phyloP scores from a whole-genome alignment of 2,888 invertebrate genomes.

The Diogma glabrata region DNA sequence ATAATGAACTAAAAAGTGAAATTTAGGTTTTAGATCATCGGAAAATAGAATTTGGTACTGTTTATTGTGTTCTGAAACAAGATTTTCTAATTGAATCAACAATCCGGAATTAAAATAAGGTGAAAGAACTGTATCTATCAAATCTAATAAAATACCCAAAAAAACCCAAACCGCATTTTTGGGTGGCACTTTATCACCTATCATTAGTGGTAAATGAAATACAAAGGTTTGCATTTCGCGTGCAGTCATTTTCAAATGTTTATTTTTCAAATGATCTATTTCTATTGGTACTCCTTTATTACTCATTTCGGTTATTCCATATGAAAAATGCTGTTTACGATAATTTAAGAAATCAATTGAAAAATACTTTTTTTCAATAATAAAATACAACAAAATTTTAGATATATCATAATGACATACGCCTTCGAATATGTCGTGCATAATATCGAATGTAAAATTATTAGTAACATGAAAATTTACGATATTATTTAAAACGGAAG shows the following conservation, averaged over 20 bases:
- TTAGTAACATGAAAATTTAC: conserved; percentile 12
- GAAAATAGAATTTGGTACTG: neutral
- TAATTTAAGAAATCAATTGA: conserved; percentile 1
- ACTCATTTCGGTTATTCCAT: neutral
- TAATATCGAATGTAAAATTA: conserved; percentile 14
- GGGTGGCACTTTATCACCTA: conserved; percentile 5
- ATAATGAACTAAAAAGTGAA: neutral
- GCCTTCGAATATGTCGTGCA: conserved; percentile 14
- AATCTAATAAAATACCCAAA: conserved; percentile 10
- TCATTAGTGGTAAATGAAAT: conserved; percentile 11
- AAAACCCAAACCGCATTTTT: conserved; percentile 12
- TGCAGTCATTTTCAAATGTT: neutral
- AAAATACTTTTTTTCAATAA: conserved; percentile 1
- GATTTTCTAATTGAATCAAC: neutral
- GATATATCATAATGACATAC: neutral
- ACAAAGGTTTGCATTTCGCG: conserved; percentile 9
- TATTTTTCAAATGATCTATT: conserved; percentile 4
- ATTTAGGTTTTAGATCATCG: neutral
- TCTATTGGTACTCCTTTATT: neutral
- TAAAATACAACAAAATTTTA: conserved; percentile 1
- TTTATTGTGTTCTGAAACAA: neutral
- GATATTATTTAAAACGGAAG: conserved; percentile 11
- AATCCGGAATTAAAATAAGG: conserved; percentile 1
- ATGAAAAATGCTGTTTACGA: neutral
- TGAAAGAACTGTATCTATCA: neutral